phyloP scores from a whole-genome alignment of 2,888 invertebrate species.

The Teleiodes luculella region DNA sequence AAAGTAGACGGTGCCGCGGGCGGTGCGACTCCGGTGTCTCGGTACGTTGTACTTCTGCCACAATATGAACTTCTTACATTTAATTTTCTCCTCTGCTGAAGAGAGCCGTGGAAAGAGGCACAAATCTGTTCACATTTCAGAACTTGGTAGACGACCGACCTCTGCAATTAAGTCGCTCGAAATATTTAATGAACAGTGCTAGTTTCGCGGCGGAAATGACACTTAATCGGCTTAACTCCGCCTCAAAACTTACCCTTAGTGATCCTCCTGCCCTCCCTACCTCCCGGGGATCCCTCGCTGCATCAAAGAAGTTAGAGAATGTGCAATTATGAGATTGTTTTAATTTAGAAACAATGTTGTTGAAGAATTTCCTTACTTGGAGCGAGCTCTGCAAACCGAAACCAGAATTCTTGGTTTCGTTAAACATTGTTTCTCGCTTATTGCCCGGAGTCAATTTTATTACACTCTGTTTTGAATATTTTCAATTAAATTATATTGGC shows the following conservation, averaged over 20 bases:
- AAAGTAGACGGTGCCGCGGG: background rate
- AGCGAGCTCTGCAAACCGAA: slow-evolving; percentile 65
- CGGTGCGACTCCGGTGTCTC: slow-evolving; percentile 8
- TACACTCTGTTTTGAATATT: slow-evolving; percentile 4
- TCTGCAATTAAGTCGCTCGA: slow-evolving; percentile 72
- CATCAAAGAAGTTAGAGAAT: slow-evolving; percentile 76
- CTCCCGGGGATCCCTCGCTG: slow-evolving; percentile 39
- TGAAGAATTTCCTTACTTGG: slow-evolving; percentile 70
- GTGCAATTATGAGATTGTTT: slow-evolving; percentile 79
- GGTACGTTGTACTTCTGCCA: slow-evolving; percentile 5
- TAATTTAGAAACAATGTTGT: slow-evolving; percentile 77
- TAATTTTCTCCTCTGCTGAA: slow-evolving; percentile 23
- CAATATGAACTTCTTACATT: slow-evolving; percentile 20
- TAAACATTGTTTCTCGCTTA: slow-evolving; percentile 68
- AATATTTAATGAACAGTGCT: slow-evolving; percentile 77
- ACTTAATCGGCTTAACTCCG: slow-evolving; percentile 76
- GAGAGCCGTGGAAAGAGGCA: slow-evolving; percentile 32
- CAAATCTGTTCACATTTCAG: slow-evolving; percentile 51
- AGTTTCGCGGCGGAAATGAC: slow-evolving; percentile 74
- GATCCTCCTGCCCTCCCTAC: slow-evolving; percentile 31
- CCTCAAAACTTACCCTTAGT: slow-evolving; percentile 65
- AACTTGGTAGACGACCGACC: slow-evolving; percentile 59
- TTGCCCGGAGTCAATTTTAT: slow-evolving; percentile 39
- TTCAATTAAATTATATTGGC: background rate
- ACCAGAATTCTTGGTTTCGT: slow-evolving; percentile 73